A percentile compares a stretch with the other conserved stretches of the same genome.
These are phyloP conservation scores for Dicrostonyx torquatus DNA, from an alignment of 2,797 vertebrate genomes.

Conservation along the genomic window DNA sequence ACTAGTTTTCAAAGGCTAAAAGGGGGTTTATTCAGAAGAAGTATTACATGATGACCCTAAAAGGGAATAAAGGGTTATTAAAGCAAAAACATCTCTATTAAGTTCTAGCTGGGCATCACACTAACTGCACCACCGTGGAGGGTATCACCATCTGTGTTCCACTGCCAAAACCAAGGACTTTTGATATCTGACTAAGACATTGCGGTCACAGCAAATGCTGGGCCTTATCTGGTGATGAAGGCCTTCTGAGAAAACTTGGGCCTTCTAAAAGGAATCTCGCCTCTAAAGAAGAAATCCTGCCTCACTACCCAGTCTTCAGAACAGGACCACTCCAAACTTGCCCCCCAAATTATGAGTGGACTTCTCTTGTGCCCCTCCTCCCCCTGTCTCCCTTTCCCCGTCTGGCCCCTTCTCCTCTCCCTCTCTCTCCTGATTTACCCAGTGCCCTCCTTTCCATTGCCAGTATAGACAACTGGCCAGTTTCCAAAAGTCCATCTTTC, in stretches of 20 bases:
- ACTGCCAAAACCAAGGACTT: not conserved
- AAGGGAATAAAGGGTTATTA: not conserved
- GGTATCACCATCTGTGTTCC: not conserved
- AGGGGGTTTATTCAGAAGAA: not conserved
- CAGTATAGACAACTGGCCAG: not conserved
- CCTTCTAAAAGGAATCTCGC: not conserved
- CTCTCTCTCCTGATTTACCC: not conserved
- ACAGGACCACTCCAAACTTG: not conserved
- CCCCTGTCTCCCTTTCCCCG: no score
- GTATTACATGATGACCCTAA: not conserved
- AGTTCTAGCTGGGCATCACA: not conserved
- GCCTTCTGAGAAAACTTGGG: not conserved
- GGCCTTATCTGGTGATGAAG: not conserved
- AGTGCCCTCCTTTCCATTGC: not conserved
- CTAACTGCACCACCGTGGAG: not conserved
- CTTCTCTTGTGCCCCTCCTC: not conserved
- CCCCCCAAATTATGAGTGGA: not conserved
- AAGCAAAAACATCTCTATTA: not conserved
- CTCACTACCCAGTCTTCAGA: not conserved
- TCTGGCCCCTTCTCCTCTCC: not conserved
- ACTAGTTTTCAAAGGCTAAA: not conserved
- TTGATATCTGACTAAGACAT: not conserved
- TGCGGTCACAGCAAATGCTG: not conserved
- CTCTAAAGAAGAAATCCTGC: not conserved
- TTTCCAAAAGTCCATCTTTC: conserved; percentile 47